phyloP scores from a whole-genome alignment of 2,888 invertebrate species.

The Sphaeridia pumilis region DNA sequence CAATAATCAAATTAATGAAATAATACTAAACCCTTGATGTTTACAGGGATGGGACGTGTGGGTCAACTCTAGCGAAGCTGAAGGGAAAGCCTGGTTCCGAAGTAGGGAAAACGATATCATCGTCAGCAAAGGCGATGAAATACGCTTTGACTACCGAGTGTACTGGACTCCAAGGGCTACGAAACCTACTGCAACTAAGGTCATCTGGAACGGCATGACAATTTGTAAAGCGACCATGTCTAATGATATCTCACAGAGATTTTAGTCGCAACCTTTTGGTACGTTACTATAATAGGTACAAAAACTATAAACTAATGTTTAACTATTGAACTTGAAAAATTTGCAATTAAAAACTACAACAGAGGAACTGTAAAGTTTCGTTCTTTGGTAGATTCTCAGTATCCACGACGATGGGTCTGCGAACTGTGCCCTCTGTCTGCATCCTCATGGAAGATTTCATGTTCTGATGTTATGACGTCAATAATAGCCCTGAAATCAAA shows the following conservation, averaged over 20 bases:
- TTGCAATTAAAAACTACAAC: too few species aligned
- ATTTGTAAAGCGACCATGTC: slow-evolving; percentile 2
- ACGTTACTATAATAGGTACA: too few species aligned
- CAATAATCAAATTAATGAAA: too few species aligned
- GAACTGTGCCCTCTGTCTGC: too few species aligned
- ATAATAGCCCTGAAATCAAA: not conserved
- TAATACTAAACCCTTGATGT: too few species aligned
- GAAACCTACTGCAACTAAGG: not conserved
- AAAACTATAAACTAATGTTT: too few species aligned
- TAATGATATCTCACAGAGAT: too few species aligned
- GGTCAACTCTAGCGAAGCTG: not conserved
- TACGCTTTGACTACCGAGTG: slow-evolving; percentile 8
- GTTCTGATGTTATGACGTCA: not conserved
- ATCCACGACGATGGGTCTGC: too few species aligned
- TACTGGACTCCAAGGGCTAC: slow-evolving; percentile 5
- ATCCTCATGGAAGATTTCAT: not conserved
- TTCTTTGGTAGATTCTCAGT: too few species aligned
- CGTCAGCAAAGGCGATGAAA: not conserved
- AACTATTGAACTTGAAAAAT: too few species aligned
- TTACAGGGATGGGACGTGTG: slow-evolving; percentile 10
- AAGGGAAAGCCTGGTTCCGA: slow-evolving; percentile 1
- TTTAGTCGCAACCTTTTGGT: too few species aligned
- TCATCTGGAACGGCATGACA: slow-evolving; percentile 2
- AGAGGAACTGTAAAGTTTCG: too few species aligned
- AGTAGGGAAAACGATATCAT: not conserved